These are phyloP conservation scores for Hypotaenidia okinawae DNA, from an alignment of 2,797 vertebrate species.

Conservation along the genomic window DNA sequence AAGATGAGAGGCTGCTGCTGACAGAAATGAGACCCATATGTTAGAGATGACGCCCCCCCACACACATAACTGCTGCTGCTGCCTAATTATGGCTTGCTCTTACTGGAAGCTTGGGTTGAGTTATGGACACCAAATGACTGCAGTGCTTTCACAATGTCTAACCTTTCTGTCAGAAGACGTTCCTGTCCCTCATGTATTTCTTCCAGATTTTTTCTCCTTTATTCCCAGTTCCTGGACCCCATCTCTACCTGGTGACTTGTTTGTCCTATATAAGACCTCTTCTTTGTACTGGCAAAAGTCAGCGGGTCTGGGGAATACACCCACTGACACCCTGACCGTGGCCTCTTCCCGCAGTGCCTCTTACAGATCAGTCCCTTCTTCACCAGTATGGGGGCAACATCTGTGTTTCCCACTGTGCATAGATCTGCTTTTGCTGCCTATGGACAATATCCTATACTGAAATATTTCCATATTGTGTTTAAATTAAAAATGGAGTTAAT, in stretches of 20 bases:
- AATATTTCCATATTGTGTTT: background rate
- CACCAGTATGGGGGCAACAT: background rate
- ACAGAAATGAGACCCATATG: background rate
- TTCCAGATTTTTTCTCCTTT: background rate
- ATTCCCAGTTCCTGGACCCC: background rate
- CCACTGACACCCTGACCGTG: fast-evolving
- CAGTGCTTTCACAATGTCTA: background rate
- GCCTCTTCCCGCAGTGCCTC: background rate
- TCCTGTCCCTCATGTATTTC: background rate
- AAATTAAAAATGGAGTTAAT: background rate
- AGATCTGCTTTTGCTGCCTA: background rate
- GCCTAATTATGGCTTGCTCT: background rate
- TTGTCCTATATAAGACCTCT: background rate
- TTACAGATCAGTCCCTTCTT: background rate
- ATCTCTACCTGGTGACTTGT: background rate
- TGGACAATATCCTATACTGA: background rate
- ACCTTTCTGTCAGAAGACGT: background rate
- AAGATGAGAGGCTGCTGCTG: background rate
- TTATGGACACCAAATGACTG: background rate
- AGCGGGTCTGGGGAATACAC: background rate
- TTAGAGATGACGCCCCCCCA: background rate
- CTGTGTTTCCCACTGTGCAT: background rate
- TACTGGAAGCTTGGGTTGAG: background rate
- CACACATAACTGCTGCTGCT: background rate
- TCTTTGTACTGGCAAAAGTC: background rate